phyloP scores from a whole-genome alignment of 2,888 invertebrate genomes.

The Drosophila prolongata region DNA sequence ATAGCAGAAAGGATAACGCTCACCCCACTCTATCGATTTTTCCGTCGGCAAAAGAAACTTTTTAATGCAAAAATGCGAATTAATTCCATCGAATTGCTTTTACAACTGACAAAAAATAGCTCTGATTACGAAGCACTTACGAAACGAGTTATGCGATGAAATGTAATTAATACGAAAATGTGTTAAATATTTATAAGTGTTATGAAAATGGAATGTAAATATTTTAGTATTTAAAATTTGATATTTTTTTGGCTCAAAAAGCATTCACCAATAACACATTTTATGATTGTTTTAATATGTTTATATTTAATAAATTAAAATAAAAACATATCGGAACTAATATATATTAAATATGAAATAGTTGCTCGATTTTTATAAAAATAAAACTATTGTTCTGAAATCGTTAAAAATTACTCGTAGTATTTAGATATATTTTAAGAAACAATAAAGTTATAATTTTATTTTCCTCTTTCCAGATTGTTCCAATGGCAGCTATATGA shows the following conservation, averaged over 20 bases:
- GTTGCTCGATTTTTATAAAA: too few relatives aligned
- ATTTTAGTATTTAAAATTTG: not conserved
- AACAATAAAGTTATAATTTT: too few relatives aligned
- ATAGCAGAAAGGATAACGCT: slow-evolving; percentile 16
- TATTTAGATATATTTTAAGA: too few relatives aligned
- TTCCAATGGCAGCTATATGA: too few relatives aligned
- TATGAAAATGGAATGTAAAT: not conserved
- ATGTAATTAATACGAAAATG: slow-evolving; percentile 1
- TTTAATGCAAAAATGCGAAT: slow-evolving; percentile 7
- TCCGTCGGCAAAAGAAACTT: not conserved
- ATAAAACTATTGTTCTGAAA: too few relatives aligned
- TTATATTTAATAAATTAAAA: too few relatives aligned
- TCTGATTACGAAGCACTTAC: not conserved
- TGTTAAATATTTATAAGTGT: slow-evolving; percentile 1
- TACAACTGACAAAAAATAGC: not conserved
- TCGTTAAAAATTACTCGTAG: too few relatives aligned
- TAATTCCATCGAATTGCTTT: slow-evolving; percentile 8
- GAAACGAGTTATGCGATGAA: not conserved
- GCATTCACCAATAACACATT: not conserved
- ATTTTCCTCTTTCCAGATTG: too few relatives aligned
- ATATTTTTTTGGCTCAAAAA: not conserved
- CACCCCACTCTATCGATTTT: slow-evolving; percentile 25
- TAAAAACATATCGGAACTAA: too few relatives aligned
- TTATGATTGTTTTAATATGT: not conserved
- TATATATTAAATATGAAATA: too few relatives aligned